A percentile compares a stretch with the other conserved stretches of the same genome.
phyloP scores from a whole-genome alignment of 2,113 vertebrate species.

The Microtus pennsylvanicus region DNA sequence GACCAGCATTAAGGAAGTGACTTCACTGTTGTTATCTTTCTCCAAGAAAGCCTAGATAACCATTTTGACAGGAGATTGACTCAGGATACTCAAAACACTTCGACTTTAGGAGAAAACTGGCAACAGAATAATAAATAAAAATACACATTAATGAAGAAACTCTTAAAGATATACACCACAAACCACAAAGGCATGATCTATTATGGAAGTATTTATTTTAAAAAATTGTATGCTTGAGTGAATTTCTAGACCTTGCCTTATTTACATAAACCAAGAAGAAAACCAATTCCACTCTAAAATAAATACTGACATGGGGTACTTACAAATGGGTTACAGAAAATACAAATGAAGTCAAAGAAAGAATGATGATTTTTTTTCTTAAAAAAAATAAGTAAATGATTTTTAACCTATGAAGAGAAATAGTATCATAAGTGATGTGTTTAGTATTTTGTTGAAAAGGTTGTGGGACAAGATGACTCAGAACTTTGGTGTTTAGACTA shows the following conservation, averaged over 20 bases:
- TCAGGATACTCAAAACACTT: not conserved
- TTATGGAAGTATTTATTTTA: not conserved
- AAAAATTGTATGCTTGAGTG: not conserved
- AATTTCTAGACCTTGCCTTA: not conserved
- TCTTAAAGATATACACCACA: not conserved
- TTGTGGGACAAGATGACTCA: not conserved
- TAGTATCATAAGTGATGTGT: not conserved
- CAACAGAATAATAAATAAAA: not conserved
- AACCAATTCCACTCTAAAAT: not conserved
- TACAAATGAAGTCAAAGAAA: not conserved
- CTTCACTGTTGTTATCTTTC: not conserved
- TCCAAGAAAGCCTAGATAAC: not conserved
- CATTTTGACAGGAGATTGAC: not conserved
- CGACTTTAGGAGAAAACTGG: not conserved
- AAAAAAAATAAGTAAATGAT: constrained; percentile 4
- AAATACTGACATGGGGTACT: not conserved
- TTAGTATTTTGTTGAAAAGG: constrained; percentile 19
- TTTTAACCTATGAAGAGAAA: not conserved
- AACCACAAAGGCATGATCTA: not conserved
- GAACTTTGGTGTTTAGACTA: not conserved
- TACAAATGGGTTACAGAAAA: not conserved
- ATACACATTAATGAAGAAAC: not conserved
- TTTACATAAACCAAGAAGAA: constrained; percentile 10
- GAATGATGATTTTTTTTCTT: not conserved
- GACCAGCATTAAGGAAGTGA: not conserved